Percentiles rank a stretch among this genome's conserved stretches.
These are phyloP conservation scores for Microtus montanus DNA, from an alignment of 2,113 vertebrate genomes.

Conservation along the genomic window DNA sequence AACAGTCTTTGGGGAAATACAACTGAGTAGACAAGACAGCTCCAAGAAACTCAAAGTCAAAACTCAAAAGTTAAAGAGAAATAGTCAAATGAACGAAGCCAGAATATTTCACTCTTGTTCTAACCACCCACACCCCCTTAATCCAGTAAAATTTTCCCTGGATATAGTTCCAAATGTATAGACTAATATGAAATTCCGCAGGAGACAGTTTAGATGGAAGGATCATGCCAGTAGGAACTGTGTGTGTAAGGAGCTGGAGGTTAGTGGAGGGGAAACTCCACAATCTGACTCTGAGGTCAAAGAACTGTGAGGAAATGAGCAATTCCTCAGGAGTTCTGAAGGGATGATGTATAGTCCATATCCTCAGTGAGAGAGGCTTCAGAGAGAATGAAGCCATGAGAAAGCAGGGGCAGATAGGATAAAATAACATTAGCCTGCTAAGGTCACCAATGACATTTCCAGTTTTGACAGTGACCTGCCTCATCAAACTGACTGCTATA, in stretches of 20 bases:
- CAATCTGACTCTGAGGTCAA: background rate
- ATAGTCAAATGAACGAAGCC: background rate
- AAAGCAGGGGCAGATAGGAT: background rate
- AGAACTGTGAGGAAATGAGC: background rate
- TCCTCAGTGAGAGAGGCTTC: background rate
- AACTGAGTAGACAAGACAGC: background rate
- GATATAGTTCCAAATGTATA: background rate
- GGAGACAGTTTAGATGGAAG: background rate
- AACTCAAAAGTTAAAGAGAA: background rate
- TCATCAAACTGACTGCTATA: background rate
- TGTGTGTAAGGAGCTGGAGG: background rate
- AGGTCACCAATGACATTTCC: background rate
- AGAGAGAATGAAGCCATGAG: background rate
- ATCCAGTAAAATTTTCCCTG: background rate
- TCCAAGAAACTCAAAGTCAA: background rate
- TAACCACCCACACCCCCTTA: too few relatives aligned
- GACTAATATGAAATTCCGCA: background rate
- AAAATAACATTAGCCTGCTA: background rate
- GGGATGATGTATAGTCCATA: fast-evolving
- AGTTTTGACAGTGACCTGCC: background rate
- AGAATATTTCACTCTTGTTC: background rate
- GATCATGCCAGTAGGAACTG: too few relatives aligned
- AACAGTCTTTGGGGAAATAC: background rate
- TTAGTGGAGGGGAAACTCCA: background rate
- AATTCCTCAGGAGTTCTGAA: background rate